Evolutionary conservation across 1,140 invertebrate genomes (phyloP).

Genomic region (Delia radicum): DNA sequence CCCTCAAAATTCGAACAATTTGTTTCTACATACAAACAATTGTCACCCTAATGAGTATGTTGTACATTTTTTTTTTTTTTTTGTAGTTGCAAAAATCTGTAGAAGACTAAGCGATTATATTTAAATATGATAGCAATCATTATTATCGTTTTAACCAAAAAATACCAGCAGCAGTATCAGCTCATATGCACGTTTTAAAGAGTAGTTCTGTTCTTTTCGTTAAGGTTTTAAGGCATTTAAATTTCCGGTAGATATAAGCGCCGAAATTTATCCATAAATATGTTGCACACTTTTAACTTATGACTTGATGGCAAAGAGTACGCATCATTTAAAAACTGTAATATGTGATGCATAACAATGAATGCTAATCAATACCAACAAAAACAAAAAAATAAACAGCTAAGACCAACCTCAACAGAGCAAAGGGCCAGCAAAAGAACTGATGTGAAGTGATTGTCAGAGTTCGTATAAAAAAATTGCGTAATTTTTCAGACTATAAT

Average conservation of each 20-base stretch:
- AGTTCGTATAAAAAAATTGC: too few species aligned
- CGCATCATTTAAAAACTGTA: not conserved
- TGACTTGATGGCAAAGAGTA: not conserved
- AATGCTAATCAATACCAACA: constrained; percentile 15
- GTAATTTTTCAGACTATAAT: too few species aligned
- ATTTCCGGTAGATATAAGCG: constrained; percentile 42
- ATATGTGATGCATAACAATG: not conserved
- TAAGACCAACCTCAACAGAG: not conserved
- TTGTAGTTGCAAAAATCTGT: not conserved
- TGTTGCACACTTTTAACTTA: not conserved
- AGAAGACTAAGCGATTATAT: not conserved
- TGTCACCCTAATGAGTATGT: not conserved
- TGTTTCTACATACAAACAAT: too few species aligned
- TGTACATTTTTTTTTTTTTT: not conserved
- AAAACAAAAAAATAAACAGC: too few species aligned
- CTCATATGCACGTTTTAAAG: not conserved
- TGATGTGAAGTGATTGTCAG: too few species aligned
- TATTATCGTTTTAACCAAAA: not conserved
- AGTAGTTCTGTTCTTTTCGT: not conserved
- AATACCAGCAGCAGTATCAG: not conserved
- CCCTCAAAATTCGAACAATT: too few species aligned
- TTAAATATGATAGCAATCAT: not conserved
- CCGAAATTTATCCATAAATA: not conserved
- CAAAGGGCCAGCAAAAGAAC: not conserved
- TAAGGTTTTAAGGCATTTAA: constrained; percentile 40